Conservation (phyloP, 1,140 invertebrate genomes). For the Schlechtendalia chinensis region DNA sequence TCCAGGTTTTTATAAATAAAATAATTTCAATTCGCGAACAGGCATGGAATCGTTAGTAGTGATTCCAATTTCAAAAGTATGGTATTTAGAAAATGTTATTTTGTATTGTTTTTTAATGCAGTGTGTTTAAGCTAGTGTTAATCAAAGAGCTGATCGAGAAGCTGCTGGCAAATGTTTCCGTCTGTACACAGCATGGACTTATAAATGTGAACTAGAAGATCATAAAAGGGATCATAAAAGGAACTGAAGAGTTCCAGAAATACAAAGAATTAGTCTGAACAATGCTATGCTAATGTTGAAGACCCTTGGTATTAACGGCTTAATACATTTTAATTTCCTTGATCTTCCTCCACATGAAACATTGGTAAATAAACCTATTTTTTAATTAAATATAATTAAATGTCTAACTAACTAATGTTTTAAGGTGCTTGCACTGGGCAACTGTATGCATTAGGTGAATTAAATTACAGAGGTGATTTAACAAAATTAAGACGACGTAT, state of each 20-base stretch:
- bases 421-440: constrained; percentile 84
- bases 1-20: constrained; percentile 98
- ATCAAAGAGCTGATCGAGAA: constrained; percentile 89
- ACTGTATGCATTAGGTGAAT: constrained; percentile 93
- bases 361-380: too few relatives aligned
- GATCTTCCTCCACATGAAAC: constrained; percentile 98
- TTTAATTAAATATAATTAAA: too few relatives aligned
- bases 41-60: constrained; percentile 98
- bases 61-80: constrained; percentile 91
- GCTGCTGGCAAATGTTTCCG: constrained; percentile 97
- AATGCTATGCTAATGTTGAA: constrained; percentile 97
- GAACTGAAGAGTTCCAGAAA: constrained; percentile 97
- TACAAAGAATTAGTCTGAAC: constrained; percentile 95
- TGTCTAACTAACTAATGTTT: neutral
- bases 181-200: constrained; percentile 95
- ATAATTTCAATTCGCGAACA: constrained; percentile 96
- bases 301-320: constrained; percentile 94
- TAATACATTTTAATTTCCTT: constrained; percentile 97
- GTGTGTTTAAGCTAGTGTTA: constrained; percentile 72
- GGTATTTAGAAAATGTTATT: neutral
- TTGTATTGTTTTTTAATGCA: neutral
- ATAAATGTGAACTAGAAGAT: constrained; percentile 96
- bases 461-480: constrained; percentile 95
- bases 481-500: constrained; percentile 95
- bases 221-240: too few relatives aligned